These are phyloP conservation scores for Mechanitis messenoides DNA, from an alignment of 2,888 invertebrate species.

Conservation along the genomic window DNA sequence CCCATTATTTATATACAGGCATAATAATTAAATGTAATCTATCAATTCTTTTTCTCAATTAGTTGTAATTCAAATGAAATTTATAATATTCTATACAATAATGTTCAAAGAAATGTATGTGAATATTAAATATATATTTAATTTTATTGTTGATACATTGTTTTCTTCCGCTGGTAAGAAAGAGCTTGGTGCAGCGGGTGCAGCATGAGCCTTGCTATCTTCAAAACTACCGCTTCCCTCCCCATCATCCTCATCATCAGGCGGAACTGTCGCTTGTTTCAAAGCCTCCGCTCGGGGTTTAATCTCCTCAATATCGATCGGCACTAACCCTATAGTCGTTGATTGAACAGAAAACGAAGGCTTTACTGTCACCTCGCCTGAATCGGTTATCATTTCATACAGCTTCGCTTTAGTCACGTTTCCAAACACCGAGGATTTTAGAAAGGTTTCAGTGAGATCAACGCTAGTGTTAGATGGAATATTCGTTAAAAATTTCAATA, in stretches of 20 bases:
- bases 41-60: conserved; percentile 44
- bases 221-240: conserved; percentile 64
- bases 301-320: conserved; percentile 15
- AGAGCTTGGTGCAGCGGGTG: conserved; percentile 65
- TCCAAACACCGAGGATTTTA: conserved; percentile 44
- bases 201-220: conserved; percentile 48
- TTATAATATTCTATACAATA: conserved; percentile 13
- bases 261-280: conserved; percentile 57
- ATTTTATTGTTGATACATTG: conserved; percentile 32
- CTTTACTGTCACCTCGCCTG: conserved; percentile 7
- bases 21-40: conserved; percentile 26
- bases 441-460: conserved; percentile 44
- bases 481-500: conserved; percentile 47
- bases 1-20: conserved; percentile 40
- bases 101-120: conserved; percentile 7
- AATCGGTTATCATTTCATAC: conserved; percentile 44
- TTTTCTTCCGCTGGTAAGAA: conserved; percentile 59
- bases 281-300: conserved; percentile 55
- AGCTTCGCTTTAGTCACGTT: conserved; percentile 44
- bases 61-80: conserved; percentile 8
- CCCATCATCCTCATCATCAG: conserved; percentile 65
- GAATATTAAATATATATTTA: conserved; percentile 17
- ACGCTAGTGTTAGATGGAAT: conserved; percentile 35
- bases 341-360: conserved; percentile 9
- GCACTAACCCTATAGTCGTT: conserved; percentile 10